Evolutionary conservation across 2,888 invertebrate species (phyloP).

Genomic region (Argyresthia albistria): DNA sequence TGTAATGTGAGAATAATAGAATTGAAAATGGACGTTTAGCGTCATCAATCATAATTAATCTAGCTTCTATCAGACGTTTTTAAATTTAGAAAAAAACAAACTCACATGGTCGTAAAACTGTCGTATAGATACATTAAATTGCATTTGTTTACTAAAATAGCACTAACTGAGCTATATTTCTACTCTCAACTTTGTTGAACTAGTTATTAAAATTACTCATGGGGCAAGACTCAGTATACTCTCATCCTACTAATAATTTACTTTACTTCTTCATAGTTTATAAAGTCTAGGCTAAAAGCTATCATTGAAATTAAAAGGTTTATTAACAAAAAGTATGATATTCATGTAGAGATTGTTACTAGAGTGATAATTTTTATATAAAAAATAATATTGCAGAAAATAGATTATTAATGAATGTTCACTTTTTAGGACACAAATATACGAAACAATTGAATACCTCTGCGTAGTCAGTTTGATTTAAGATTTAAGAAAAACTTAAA

Average conservation of each 20-base stretch:
- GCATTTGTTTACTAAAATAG: constrained; percentile 66
- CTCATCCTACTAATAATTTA: constrained; percentile 20
- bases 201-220: neutral
- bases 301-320: constrained; percentile 50
- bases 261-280: constrained; percentile 53
- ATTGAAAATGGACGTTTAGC: too few species aligned
- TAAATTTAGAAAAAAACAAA: too few species aligned
- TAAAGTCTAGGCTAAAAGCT: constrained; percentile 62
- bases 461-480: too few species aligned
- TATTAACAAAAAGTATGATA: constrained; percentile 57
- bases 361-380: constrained; percentile 67
- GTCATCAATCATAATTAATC: too few species aligned
- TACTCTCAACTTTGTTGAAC: constrained; percentile 16
- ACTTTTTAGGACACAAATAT: neutral
- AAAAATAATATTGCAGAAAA: constrained; percentile 37
- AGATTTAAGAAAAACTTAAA: too few species aligned
- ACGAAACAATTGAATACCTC: too few species aligned
- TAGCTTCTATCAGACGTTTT: too few species aligned
- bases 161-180: constrained; percentile 54
- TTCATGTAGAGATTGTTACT: constrained; percentile 69
- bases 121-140: constrained; percentile 54
- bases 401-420: constrained; percentile 10
- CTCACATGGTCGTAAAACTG: constrained; percentile 20
- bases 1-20: too few species aligned
- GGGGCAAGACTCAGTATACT: constrained; percentile 18